These are phyloP conservation scores for Napeogenes inachia DNA, from an alignment of 2,888 invertebrate genomes.

Conservation along the genomic window DNA sequence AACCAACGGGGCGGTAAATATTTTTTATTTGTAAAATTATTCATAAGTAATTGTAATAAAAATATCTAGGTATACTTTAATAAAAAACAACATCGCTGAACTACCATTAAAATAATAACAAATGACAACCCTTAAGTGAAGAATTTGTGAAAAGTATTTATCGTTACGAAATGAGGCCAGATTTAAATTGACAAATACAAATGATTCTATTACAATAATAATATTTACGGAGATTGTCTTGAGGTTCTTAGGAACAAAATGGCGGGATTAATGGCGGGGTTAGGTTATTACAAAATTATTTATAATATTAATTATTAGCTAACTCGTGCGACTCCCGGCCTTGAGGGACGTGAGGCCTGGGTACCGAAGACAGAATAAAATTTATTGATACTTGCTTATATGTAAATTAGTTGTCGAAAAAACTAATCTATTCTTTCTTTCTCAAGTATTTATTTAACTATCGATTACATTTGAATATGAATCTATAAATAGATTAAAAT, in stretches of 20 bases:
- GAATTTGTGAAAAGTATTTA: too few species aligned
- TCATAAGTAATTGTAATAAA: too few species aligned
- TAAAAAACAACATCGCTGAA: too few species aligned
- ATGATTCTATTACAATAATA: not conserved
- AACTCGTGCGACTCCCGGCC: slow-evolving; percentile 54
- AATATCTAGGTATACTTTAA: too few species aligned
- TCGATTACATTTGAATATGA: too few species aligned
- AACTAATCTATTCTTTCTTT: too few species aligned
- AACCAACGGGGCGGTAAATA: too few species aligned
- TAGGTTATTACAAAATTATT: slow-evolving; percentile 68
- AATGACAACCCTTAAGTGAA: too few species aligned
- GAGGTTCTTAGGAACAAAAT: slow-evolving; percentile 36
- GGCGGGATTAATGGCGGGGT: slow-evolving; percentile 46
- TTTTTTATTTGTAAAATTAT: too few species aligned
- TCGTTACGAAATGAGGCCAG: not conserved
- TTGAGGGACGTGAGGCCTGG: slow-evolving; percentile 46
- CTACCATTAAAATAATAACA: too few species aligned
- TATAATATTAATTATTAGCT: slow-evolving; percentile 76
- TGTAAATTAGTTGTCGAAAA: slow-evolving; percentile 9
- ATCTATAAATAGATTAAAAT: too few species aligned
- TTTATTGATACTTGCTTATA: not conserved
- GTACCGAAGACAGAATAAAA: slow-evolving; percentile 32
- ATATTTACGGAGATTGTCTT: slow-evolving; percentile 30
- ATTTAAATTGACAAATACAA: slow-evolving; percentile 4
- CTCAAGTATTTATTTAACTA: too few species aligned